Percentiles rank a stretch among this genome's conserved stretches.
These are phyloP conservation scores for Psilopogon haemacephalus DNA, from an alignment of 2,113 vertebrate genomes.

Conservation along the genomic window DNA sequence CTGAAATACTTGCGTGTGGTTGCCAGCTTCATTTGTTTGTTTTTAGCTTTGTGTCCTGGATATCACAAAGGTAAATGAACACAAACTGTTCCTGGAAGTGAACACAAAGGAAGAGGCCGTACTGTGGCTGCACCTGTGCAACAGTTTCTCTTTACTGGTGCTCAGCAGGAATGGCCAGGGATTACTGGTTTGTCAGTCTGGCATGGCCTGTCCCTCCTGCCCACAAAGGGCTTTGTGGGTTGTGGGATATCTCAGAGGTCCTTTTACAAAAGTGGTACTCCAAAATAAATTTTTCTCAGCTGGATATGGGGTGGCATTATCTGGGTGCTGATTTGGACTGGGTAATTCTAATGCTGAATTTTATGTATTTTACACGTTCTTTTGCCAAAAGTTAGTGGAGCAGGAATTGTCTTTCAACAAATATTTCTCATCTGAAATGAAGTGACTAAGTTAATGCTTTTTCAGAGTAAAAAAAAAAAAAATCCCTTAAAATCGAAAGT, in stretches of 20 bases:
- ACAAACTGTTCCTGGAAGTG: neutral
- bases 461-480: neutral
- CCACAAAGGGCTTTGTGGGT: neutral
- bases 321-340: neutral
- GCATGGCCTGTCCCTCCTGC: neutral
- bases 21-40: neutral
- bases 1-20: neutral
- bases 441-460: neutral
- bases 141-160: neutral
- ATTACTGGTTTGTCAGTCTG: neutral
- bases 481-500: neutral
- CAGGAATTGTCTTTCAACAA: neutral
- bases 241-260: neutral
- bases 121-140: neutral
- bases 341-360: neutral
- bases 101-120: neutral
- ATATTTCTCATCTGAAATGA: neutral
- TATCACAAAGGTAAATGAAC: neutral
- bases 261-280: neutral
- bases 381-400: neutral
- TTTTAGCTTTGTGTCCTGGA: neutral
- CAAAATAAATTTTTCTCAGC: neutral
- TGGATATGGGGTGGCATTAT: neutral
- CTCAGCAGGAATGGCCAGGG: neutral
- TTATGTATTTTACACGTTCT: neutral